phyloP scores from a whole-genome alignment of 1,140 invertebrate species.

The Heterodera carotae region DNA sequence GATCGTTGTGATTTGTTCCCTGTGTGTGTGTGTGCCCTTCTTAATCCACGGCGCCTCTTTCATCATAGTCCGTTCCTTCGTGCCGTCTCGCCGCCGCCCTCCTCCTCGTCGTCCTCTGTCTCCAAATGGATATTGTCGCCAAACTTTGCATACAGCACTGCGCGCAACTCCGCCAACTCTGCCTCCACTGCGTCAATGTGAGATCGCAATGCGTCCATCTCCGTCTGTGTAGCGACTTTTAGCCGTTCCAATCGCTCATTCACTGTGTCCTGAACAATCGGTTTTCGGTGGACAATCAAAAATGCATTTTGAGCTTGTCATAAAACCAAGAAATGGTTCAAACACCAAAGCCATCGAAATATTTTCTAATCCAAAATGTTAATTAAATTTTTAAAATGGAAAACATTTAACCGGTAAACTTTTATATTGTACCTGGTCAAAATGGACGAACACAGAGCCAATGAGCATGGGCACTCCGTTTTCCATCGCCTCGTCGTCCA shows the following conservation, averaged over 20 bases:
- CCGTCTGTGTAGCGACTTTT: conserved; percentile 17
- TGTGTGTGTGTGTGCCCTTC: background rate
- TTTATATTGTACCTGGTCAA: conserved; percentile 39
- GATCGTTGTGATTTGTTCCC: background rate
- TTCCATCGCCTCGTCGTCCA: conserved; percentile 33
- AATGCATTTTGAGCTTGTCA: too few relatives aligned
- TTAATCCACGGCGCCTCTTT: background rate
- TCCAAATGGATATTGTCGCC: conserved; percentile 44
- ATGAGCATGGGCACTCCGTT: conserved; percentile 39
- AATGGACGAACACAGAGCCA: conserved; percentile 70
- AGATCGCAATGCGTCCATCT: conserved; percentile 1
- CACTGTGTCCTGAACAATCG: conserved; percentile 17
- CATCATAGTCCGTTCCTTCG: background rate
- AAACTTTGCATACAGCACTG: conserved; percentile 43
- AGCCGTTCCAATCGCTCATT: conserved; percentile 22
- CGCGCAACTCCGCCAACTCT: conserved; percentile 34
- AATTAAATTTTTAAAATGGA: too few relatives aligned
- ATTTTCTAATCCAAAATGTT: too few relatives aligned
- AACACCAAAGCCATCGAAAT: too few relatives aligned
- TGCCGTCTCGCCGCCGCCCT: too few relatives aligned
- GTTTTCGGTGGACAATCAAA: too few relatives aligned
- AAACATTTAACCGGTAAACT: too few relatives aligned
- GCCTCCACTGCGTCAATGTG: conserved; percentile 12
- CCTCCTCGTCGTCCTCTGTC: conserved; percentile 32
- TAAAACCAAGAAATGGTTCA: too few relatives aligned